Evolutionary conservation across 2,113 vertebrate species (phyloP).

Genomic region (Hippoglossus stenolepis): DNA sequence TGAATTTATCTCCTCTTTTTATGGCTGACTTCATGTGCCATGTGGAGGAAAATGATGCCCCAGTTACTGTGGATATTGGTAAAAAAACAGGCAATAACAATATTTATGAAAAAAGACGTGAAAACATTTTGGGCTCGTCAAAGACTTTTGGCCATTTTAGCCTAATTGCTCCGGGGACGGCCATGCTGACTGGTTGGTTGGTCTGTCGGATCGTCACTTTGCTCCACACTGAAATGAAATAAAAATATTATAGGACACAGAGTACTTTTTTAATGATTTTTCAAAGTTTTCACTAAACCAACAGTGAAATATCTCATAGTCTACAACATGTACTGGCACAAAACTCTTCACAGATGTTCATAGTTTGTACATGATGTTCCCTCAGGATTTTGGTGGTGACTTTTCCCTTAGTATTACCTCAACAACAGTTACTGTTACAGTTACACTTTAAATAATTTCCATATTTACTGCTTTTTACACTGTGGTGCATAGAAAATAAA

Average conservation of each 20-base stretch:
- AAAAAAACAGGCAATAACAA: slow-evolving; percentile 11
- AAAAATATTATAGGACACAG: neutral
- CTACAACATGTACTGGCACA: too few relatives aligned
- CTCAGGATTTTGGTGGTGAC: neutral
- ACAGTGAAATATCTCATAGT: neutral
- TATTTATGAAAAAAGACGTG: slow-evolving; percentile 7
- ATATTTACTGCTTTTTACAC: too few relatives aligned
- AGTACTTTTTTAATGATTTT: neutral
- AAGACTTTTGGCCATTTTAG: neutral
- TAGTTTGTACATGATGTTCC: neutral
- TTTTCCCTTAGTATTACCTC: neutral
- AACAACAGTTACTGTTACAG: too few relatives aligned
- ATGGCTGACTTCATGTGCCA: slow-evolving; percentile 47
- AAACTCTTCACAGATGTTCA: too few relatives aligned
- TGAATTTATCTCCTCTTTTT: slow-evolving; percentile 38
- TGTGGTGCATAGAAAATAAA: too few relatives aligned
- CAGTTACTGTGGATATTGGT: slow-evolving; percentile 10
- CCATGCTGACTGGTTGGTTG: neutral
- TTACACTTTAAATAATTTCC: too few relatives aligned
- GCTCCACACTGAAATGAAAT: neutral
- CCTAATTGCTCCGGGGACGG: neutral
- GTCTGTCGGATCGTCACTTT: neutral
- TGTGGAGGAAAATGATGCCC: slow-evolving; percentile 31
- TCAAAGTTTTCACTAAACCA: neutral
- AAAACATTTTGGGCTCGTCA: neutral